Conservation (phyloP, 2,797 vertebrate species). For the Phoxinus dragarum region DNA sequence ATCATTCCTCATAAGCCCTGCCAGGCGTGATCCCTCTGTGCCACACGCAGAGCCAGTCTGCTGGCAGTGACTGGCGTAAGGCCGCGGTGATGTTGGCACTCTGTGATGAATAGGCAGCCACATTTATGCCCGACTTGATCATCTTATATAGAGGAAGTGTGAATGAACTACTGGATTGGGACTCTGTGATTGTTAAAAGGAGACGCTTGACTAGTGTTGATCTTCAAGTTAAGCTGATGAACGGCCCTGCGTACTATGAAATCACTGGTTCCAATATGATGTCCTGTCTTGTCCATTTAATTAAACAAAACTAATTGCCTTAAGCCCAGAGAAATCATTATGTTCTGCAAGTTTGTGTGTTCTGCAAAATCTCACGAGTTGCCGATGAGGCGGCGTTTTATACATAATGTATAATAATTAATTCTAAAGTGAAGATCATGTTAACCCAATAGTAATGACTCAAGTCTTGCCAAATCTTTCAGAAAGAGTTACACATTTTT, state of each 20-base stretch:
- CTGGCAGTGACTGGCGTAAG: slow-evolving; percentile 64
- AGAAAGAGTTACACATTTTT: too few relatives aligned
- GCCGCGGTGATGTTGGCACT: slow-evolving; percentile 21
- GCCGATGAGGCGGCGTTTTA: background rate
- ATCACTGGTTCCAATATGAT: background rate
- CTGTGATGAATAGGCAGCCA: slow-evolving; percentile 14
- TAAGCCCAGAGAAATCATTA: background rate
- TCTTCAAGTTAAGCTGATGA: background rate
- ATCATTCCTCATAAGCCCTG: slow-evolving; percentile 63
- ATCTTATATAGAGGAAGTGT: slow-evolving; percentile 11
- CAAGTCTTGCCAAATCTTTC: too few relatives aligned
- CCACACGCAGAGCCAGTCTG: slow-evolving; percentile 45
- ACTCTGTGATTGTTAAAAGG: slow-evolving; percentile 4
- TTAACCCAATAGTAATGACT: too few relatives aligned
- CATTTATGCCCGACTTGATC: background rate
- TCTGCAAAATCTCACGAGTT: background rate
- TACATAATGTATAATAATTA: too few relatives aligned
- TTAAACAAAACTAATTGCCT: background rate
- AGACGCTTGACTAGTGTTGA: background rate
- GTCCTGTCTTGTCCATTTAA: background rate
- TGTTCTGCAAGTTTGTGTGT: background rate
- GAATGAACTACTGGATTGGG: background rate
- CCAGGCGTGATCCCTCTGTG: slow-evolving; percentile 56
- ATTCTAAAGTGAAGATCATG: too few relatives aligned
- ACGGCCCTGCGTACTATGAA: background rate